phyloP scores from a whole-genome alignment of 2,113 vertebrate genomes.

The Caranx melampygus region DNA sequence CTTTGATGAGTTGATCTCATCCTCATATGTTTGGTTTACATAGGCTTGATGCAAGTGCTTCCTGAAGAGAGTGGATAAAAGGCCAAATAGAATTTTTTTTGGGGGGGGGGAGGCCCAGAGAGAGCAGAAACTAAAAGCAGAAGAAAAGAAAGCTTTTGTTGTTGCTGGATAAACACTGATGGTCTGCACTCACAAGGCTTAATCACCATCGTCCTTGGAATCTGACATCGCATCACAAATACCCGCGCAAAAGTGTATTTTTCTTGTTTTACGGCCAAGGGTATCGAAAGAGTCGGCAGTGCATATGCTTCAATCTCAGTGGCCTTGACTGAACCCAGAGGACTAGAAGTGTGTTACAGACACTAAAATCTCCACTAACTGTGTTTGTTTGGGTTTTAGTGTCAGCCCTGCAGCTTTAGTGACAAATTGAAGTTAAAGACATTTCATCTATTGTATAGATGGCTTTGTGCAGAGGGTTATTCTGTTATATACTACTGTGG shows the following conservation, averaged over 20 bases:
- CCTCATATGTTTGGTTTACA: constrained; percentile 48
- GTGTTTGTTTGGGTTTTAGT: constrained; percentile 27
- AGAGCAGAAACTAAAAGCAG: constrained; percentile 10
- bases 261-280: constrained; percentile 1
- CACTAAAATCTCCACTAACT: constrained; percentile 23
- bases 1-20: constrained; percentile 68
- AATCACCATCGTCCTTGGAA: constrained; percentile 30
- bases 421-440: constrained; percentile 40
- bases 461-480: constrained; percentile 56
- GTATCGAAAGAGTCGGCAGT: constrained; percentile 31
- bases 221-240: constrained; percentile 22
- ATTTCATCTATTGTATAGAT: constrained; percentile 70
- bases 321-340: constrained; percentile 70
- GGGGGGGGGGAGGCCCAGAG: constrained; percentile 24
- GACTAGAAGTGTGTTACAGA: constrained; percentile 21
- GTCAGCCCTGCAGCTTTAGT: constrained; percentile 43
- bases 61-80: constrained; percentile 37
- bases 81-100: constrained; percentile 13
- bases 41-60: constrained; percentile 43
- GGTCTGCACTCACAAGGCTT: constrained; percentile 47
- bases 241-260: background rate
- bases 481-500: constrained; percentile 78
- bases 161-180: constrained; percentile 44
- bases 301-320: constrained; percentile 52
- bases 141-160: constrained; percentile 63